phyloP scores from a whole-genome alignment of 2,113 vertebrate species.

The Dasypus novemcinctus region DNA sequence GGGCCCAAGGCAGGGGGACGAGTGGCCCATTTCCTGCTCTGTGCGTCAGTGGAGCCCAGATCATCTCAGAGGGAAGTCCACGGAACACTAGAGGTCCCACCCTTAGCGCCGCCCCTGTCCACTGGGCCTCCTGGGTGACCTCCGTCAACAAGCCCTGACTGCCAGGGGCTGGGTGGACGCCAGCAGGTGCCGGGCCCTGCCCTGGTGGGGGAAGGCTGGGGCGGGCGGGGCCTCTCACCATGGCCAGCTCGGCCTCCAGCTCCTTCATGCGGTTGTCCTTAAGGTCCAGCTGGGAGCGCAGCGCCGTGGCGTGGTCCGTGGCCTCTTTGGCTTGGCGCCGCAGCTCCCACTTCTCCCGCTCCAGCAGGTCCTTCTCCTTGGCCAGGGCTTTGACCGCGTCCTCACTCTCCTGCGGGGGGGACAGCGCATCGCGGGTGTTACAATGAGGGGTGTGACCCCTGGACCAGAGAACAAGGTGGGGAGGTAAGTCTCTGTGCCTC shows the following conservation, averaged over 20 bases:
- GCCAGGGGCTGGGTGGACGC: not conserved
- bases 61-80: not conserved
- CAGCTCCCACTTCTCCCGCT: slow-evolving; percentile 98
- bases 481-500: not conserved
- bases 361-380: slow-evolving; percentile 96
- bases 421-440: not conserved
- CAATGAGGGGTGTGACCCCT: not conserved
- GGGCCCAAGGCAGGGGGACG: not conserved
- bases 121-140: rapidly evolving
- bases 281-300: slow-evolving; percentile 96
- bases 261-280: slow-evolving; percentile 99
- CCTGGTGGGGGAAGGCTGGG: no score
- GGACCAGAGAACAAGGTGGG: no score
- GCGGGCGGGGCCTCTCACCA: slow-evolving; percentile 87
- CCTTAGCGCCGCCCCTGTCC: rapidly evolving
- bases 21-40: no score
- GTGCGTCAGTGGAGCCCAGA: rapidly evolving
- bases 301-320: slow-evolving; percentile 91
- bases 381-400: slow-evolving; percentile 96
- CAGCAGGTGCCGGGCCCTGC: not conserved
- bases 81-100: not conserved
- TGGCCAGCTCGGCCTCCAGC: slow-evolving; percentile 97
- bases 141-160: rapidly evolving
- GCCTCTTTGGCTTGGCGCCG: slow-evolving; percentile 97
- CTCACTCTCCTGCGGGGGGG: slow-evolving; percentile 91